phyloP scores from a whole-genome alignment of 2,888 invertebrate genomes.

The Campoletis raptor region DNA sequence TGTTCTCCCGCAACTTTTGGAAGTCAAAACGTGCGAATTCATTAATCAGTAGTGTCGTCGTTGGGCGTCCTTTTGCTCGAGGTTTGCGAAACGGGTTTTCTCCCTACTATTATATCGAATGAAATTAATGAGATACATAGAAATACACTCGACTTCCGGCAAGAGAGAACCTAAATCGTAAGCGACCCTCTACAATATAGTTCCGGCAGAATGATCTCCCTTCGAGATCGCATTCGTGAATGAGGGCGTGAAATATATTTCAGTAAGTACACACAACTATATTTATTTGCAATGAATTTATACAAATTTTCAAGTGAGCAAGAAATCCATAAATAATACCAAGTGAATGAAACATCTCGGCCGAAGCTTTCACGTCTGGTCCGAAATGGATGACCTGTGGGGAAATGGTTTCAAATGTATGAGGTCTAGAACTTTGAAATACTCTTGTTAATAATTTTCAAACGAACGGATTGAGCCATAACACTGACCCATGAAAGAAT shows the following conservation, averaged over 20 bases:
- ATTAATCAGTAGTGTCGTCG: slow-evolving; percentile 81
- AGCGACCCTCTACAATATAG: slow-evolving; percentile 65
- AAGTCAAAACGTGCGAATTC: slow-evolving; percentile 80
- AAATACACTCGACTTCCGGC: slow-evolving; percentile 84
- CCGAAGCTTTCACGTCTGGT: neutral
- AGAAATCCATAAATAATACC: neutral
- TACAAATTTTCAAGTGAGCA: neutral
- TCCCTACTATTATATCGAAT: slow-evolving; percentile 83
- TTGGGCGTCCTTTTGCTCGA: slow-evolving; percentile 59
- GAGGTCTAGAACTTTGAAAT: neutral
- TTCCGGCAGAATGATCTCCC: slow-evolving; percentile 74
- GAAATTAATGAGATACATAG: slow-evolving; percentile 85
- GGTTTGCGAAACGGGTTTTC: slow-evolving; percentile 61
- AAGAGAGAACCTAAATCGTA: slow-evolving; percentile 59
- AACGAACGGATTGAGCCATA: neutral
- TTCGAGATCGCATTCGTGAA: slow-evolving; percentile 52
- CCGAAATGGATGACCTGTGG: slow-evolving; percentile 2
- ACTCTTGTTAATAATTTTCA: neutral
- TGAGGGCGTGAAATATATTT: slow-evolving; percentile 43
- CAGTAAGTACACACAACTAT: slow-evolving; percentile 9
- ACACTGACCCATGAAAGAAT: neutral
- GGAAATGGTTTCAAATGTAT: neutral
- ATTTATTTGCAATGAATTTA: slow-evolving; percentile 9
- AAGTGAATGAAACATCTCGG: neutral
- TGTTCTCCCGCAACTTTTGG: slow-evolving; percentile 76